Base-by-base conservation (phyloP, 2,888 invertebrate species). In the Xanthia icteritia region DNA sequence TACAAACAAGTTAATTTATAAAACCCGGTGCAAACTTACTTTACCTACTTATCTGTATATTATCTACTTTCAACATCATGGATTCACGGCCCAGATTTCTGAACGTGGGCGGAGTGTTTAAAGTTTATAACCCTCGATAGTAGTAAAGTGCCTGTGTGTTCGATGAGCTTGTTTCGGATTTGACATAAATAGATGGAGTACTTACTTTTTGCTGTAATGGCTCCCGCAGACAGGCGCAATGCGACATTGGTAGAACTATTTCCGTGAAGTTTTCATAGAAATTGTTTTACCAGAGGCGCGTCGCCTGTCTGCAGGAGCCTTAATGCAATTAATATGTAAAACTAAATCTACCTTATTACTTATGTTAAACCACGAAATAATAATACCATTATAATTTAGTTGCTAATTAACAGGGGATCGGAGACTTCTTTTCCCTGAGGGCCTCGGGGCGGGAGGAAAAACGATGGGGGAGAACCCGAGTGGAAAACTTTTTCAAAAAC, bases 1-100 rank as follows among this genome's bases (percentile, higher is more conserved):
- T 8, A 61, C 9, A 42, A 13, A n/a, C n/a, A n/a, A n/a, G n/a
- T n/a, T n/a, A n/a, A n/a, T n/a, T n/a, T 23, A 45, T 31, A 63
- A n/a, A 45, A 45, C 13, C 45, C n/a, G 23, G 4, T 65, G 13
- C 45, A 71, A 70, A 23, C 23, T 63, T 45, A 31, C n/a, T 27
- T 20, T 13, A 20, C 5, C 13, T 27, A 31, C 31, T 31, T 31
- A 17, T 8, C 1, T 60, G 27, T 27, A 13, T 71, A 61, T 54
- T 39, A 66, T 66, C 54, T 31, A 61, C 39, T 79, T 69, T 42
- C 27, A 51, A 31, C 61, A 76, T 45, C 15, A 54, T 31, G 51
- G 20, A 63, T 20, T 66, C 54, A 48, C 71, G 79, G 17, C 54
- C 61, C 15, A 72, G 60, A 56, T 79, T 72, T 15, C 39, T 3